Conservation (phyloP, 2,113 vertebrate species). For the Bos indicus region DNA sequence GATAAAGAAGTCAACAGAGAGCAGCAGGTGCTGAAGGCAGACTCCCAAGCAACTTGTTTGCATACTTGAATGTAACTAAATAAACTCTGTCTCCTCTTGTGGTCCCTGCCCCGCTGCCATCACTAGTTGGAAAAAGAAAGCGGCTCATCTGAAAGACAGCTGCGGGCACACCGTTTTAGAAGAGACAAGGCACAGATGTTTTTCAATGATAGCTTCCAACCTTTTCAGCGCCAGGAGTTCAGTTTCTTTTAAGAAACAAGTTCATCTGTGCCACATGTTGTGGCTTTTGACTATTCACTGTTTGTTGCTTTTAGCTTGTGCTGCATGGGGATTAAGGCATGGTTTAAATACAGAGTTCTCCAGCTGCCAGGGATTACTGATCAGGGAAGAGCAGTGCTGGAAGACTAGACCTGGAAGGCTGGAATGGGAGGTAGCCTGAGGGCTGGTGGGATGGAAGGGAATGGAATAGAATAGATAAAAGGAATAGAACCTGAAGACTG, state of each 20-base stretch:
- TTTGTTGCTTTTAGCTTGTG: neutral
- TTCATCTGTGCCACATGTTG: neutral
- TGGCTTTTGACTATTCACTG: neutral
- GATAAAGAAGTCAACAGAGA: neutral
- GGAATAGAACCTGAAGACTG: neutral
- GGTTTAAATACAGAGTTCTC: constrained; percentile 22
- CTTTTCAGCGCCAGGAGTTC: neutral
- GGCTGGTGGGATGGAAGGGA: neutral
- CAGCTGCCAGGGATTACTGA: neutral
- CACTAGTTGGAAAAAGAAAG: neutral
- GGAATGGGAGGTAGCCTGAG: no score
- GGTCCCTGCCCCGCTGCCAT: neutral
- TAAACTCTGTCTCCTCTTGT: neutral
- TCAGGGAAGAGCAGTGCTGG: neutral
- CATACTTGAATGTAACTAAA: neutral
- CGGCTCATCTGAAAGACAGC: neutral
- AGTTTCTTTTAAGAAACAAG: constrained; percentile 19
- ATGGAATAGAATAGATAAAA: neutral
- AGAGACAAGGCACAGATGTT: neutral
- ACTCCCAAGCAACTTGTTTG: neutral
- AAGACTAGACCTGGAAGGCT: neutral
- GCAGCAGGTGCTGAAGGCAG: neutral
- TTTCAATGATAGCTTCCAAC: neutral
- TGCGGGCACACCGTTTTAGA: neutral
- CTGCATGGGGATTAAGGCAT: neutral